These are phyloP conservation scores for Chlamydotis undulata DNA, from an alignment of 2,113 vertebrate genomes.

Conservation along the genomic window DNA sequence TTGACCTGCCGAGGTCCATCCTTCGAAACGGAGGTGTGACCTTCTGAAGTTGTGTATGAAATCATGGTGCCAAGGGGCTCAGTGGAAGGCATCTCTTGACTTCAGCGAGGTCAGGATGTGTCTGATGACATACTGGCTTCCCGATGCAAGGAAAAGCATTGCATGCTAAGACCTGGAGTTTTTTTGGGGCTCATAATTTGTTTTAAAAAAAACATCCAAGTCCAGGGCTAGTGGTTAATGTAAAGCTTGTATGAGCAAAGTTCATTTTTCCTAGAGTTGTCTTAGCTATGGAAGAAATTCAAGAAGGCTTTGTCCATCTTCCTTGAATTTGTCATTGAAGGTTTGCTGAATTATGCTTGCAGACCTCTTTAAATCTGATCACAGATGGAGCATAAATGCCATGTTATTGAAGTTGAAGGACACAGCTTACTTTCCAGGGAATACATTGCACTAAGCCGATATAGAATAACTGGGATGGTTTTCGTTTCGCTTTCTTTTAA, in stretches of 20 bases:
- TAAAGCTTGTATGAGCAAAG: background rate
- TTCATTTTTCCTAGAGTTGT: background rate
- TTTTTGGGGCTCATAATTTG: background rate
- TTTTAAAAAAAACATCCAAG: background rate
- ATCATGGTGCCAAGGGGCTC: background rate
- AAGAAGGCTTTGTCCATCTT: background rate
- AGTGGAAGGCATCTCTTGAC: background rate
- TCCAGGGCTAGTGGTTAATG: background rate
- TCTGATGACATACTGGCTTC: background rate
- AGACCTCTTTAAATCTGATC: conserved; percentile 51
- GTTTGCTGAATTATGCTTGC: background rate
- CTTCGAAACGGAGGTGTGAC: background rate
- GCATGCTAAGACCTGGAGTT: background rate
- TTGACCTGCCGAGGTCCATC: background rate
- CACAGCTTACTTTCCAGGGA: conserved; percentile 54
- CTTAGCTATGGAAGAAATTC: background rate
- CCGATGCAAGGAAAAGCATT: background rate
- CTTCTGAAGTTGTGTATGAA: background rate
- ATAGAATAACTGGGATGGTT: conserved; percentile 15
- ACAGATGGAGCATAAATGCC: conserved; percentile 61
- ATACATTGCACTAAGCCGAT: conserved; percentile 25
- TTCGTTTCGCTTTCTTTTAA: conserved; percentile 45
- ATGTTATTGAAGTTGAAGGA: conserved; percentile 44
- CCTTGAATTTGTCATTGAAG: conserved; percentile 1
- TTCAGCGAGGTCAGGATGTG: background rate